Base-by-base conservation (phyloP, 2,888 invertebrate genomes). In the Branchellion lobata region DNA sequence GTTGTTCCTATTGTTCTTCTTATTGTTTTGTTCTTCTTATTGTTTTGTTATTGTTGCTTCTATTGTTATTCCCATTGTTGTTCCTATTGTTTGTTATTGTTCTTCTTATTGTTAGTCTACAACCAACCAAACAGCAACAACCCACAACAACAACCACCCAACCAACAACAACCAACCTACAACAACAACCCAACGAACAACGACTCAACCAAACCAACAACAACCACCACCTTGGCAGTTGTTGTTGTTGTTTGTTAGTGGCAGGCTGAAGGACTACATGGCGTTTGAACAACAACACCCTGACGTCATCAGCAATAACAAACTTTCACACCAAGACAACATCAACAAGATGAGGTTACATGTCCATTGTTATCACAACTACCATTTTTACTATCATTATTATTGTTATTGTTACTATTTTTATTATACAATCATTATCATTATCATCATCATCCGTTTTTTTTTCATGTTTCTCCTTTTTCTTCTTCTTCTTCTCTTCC, bases 211-310 rank as follows among this genome's bases (percentile, higher is more conserved):
- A 5, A 40, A 40, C 40, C 40, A 40, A 40, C 40, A 40, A 40
- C 40, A 40, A 40, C 40, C 5, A 40, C 40, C 40, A 40, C 40
- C 5, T 40, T 40, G 40, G 27, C 85, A 88, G 87, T 89, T 98
- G 79, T 90, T 98, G 61, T 93, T 93, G 18, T 94, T 97, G 84
- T 98, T 98, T 87, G 96, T 98, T 0, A 93, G 94, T 57, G 96
- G 96, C 84, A 96, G 95, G 86, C 89, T 98, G 75, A 91, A 93
- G n/a, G 92, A 94, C 73, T 98, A 99, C 86, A 90, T 94, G 84
- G 91, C 92, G 82, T 99, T 99, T 88, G 96, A 97, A 87, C 91
- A 93, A 84, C 92, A 92, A 85, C 94, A 97, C 86, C 94, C 93
- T 86, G 94, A 96, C 86, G 96, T 95, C 89, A 93, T 96, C 21